Percentiles rank a stretch among this genome's conserved stretches.
Conservation (phyloP, 2,797 vertebrate genomes). For the Phalloptychus januarius region DNA sequence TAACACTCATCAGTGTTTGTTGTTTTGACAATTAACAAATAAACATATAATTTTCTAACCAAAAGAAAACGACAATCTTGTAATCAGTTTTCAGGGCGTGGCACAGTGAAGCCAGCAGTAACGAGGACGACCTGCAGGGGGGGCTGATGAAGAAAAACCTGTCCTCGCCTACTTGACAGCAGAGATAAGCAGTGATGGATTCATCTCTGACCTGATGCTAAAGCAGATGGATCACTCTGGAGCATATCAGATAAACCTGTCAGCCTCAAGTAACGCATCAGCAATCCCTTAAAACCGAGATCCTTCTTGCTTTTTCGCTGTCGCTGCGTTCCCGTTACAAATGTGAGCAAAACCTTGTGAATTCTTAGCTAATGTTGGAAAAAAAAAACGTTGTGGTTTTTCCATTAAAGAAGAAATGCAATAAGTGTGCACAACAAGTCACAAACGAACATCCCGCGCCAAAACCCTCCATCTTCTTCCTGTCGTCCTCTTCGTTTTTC, state of each 20-base stretch:
- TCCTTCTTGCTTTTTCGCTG: conserved; percentile 30
- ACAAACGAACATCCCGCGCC: too few species aligned
- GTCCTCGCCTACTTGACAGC: conserved; percentile 63
- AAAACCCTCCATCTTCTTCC: too few species aligned
- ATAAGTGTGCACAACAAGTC: too few species aligned
- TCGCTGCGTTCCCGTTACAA: too few species aligned
- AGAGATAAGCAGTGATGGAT: conserved; percentile 70
- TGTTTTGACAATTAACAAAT: not conserved
- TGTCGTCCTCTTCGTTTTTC: too few species aligned
- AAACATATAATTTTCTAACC: conserved; percentile 3
- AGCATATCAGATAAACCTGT: conserved; percentile 59
- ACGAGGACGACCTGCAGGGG: conserved; percentile 39
- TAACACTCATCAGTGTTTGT: not conserved
- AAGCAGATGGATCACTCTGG: conserved; percentile 64
- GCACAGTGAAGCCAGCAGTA: conserved; percentile 22
- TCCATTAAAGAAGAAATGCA: too few species aligned
- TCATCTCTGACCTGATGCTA: conserved; percentile 63
- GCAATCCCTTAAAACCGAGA: conserved; percentile 40
- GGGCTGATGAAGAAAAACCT: conserved; percentile 43
- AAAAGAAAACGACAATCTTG: conserved; percentile 24
- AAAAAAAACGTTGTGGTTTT: too few species aligned
- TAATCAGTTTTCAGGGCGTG: conserved; percentile 47
- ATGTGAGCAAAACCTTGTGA: too few species aligned
- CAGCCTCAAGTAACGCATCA: conserved; percentile 60
- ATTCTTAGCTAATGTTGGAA: too few species aligned